Conservation (phyloP, 2,113 vertebrate genomes). For the Xenopus tropicalis region UCB_Xtro_10.0 CM004443.2:84608001-84608500, state of each 20-base stretch:
- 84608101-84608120: slow-evolving; percentile 61
- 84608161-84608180: slow-evolving; percentile 60
- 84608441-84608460: slow-evolving; percentile 73
- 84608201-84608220: slow-evolving; percentile 91
- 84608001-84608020: slow-evolving; percentile 71
- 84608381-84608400: slow-evolving; percentile 59
- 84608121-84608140: slow-evolving; percentile 57
- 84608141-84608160: slow-evolving; percentile 18
- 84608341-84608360: slow-evolving; percentile 73
- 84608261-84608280: slow-evolving; percentile 59
- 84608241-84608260: slow-evolving; percentile 59
- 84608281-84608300: slow-evolving; percentile 77
- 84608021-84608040: slow-evolving; percentile 53
- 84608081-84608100: slow-evolving; percentile 75
- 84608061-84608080: slow-evolving; percentile 53
- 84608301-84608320: slow-evolving; percentile 72
- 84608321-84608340: slow-evolving; percentile 65
- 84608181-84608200: slow-evolving; percentile 89
- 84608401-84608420: slow-evolving; percentile 55
- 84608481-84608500: slow-evolving; percentile 77
- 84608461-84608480: slow-evolving; percentile 73
- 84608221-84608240: slow-evolving; percentile 85
- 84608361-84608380: slow-evolving; percentile 87
- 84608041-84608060: slow-evolving; percentile 52
- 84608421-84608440: slow-evolving; percentile 69